Evolutionary conservation across 2,113 vertebrate species (phyloP).

Genomic region (Pterocles gutturalis): DNA sequence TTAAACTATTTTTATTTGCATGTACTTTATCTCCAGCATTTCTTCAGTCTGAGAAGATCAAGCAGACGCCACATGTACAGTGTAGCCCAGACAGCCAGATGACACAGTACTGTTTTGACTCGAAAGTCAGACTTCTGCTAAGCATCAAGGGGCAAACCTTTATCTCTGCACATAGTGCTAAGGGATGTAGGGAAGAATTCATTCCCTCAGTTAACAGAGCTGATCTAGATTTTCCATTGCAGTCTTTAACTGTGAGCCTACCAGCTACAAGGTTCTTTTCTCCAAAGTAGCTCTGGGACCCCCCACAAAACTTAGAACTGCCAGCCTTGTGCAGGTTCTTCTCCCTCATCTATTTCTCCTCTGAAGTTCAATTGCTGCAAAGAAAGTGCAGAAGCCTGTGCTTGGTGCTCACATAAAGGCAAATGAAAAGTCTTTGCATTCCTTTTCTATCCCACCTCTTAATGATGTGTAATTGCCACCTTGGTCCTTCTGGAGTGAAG

Average conservation of each 20-base stretch:
- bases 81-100: slow-evolving; percentile 36
- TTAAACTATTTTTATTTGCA: slow-evolving; percentile 64
- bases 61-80: slow-evolving; percentile 20
- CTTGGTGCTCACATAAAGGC: background rate
- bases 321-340: background rate
- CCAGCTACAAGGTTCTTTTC: background rate
- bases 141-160: slow-evolving; percentile 60
- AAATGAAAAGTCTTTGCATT: background rate
- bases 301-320: background rate
- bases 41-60: slow-evolving; percentile 50
- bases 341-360: background rate
- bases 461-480: background rate
- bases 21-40: slow-evolving; percentile 32
- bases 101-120: slow-evolving; percentile 56
- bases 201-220: background rate
- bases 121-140: slow-evolving; percentile 57
- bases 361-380: background rate
- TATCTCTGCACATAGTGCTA: slow-evolving; percentile 42
- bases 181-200: background rate
- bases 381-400: background rate
- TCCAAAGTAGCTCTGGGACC: background rate
- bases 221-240: slow-evolving; percentile 16
- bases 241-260: background rate
- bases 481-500: background rate
- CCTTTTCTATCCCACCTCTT: background rate